Evolutionary conservation across 2,797 vertebrate species (phyloP).

Genomic region (Calcarius lapponicus): DNA sequence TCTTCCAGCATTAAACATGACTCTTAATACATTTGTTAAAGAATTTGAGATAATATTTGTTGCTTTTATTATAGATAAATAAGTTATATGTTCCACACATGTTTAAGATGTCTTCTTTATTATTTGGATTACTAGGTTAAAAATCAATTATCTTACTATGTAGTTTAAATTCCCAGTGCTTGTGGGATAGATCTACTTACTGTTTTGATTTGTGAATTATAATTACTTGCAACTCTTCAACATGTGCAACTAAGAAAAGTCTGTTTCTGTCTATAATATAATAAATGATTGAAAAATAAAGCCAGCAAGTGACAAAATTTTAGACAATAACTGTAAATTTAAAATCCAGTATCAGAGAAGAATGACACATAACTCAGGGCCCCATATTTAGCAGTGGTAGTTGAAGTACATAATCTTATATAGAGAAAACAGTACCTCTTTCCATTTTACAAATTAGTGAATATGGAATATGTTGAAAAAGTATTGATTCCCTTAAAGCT

Average conservation of each 20-base stretch:
- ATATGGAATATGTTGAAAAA: slow-evolving; percentile 5
- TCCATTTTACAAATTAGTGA: slow-evolving; percentile 1
- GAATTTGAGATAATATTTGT: neutral
- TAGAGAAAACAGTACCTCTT: neutral
- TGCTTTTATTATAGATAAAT: neutral
- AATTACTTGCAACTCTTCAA: slow-evolving; percentile 30
- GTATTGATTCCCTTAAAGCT: neutral
- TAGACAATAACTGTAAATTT: neutral
- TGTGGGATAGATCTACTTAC: neutral
- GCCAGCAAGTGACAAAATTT: neutral
- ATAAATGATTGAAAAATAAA: neutral
- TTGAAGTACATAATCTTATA: neutral
- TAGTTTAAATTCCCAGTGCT: neutral
- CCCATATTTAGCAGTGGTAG: neutral
- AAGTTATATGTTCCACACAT: neutral
- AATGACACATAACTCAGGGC: neutral
- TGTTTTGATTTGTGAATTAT: slow-evolving; percentile 48
- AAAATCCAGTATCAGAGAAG: neutral
- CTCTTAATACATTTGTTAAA: neutral
- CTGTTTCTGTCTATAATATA: neutral
- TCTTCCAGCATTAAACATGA: neutral
- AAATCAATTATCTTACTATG: neutral
- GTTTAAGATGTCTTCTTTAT: neutral
- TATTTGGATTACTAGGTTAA: neutral
- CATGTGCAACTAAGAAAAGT: neutral